Percentiles rank a stretch among this genome's conserved stretches.
phyloP scores from a whole-genome alignment of 1,140 invertebrate genomes.

The Diachasma alloeum region DNA sequence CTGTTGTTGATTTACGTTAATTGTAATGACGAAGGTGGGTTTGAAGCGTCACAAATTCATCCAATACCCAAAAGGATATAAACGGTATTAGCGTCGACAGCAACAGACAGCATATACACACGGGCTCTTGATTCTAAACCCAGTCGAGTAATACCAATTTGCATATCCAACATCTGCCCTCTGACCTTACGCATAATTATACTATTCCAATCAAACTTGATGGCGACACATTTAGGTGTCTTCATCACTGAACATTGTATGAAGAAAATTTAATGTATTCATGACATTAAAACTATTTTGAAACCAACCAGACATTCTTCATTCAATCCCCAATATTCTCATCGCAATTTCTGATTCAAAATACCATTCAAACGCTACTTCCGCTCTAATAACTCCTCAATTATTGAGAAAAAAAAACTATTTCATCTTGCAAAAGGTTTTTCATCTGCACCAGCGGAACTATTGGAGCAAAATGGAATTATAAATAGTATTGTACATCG shows the following conservation, averaged over 20 bases:
- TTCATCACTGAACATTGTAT: not conserved
- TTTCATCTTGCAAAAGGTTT: too few relatives aligned
- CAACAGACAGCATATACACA: not conserved
- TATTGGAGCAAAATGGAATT: too few relatives aligned
- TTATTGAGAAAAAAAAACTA: too few relatives aligned
- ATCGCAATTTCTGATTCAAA: not conserved
- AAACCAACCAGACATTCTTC: not conserved
- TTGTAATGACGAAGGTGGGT: not conserved
- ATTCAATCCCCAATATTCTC: not conserved
- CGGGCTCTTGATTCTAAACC: not conserved
- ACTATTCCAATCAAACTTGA: slow-evolving; percentile 16
- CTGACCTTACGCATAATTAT: slow-evolving; percentile 19
- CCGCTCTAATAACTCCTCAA: too few relatives aligned
- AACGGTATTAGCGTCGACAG: not conserved
- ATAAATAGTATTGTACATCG: not conserved
- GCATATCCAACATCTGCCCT: slow-evolving; percentile 30
- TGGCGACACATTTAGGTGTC: not conserved
- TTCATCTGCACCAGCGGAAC: too few relatives aligned
- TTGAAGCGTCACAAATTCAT: not conserved
- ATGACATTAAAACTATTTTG: not conserved
- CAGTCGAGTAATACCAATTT: slow-evolving; percentile 20
- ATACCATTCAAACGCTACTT: too few relatives aligned
- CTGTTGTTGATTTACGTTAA: not conserved
- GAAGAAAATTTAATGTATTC: slow-evolving; percentile 1
- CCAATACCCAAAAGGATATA: not conserved